A percentile compares a stretch with the other conserved stretches of the same genome.
Conservation (phyloP, 2,888 invertebrate species). For the Drosophila buzzatii region DNA sequence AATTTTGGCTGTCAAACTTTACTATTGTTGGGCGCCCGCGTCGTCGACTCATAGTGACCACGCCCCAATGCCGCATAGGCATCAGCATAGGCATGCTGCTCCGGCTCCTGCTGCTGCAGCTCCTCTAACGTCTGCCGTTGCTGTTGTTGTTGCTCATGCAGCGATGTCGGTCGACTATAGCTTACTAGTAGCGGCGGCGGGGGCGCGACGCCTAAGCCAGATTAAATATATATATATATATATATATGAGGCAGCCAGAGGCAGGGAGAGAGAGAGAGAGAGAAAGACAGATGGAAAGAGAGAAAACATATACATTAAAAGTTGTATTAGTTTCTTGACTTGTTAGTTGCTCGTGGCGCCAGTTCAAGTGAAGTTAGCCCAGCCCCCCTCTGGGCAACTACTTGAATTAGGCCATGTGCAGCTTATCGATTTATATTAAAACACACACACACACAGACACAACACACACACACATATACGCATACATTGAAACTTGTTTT, state of each 20-base stretch:
- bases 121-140: conserved; percentile 47
- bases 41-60: conserved; percentile 83
- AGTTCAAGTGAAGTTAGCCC: conserved; percentile 16
- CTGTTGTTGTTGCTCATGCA: conserved; percentile 77
- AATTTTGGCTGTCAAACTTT: conserved; percentile 77
- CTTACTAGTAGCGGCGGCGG: conserved; percentile 85
- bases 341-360: conserved; percentile 29
- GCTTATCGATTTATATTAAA: conserved; percentile 28
- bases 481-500: conserved; percentile 16
- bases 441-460: conserved; percentile 3
- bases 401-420: conserved; percentile 25
- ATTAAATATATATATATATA: background rate
- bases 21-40: conserved; percentile 77
- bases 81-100: conserved; percentile 81
- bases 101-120: conserved; percentile 60
- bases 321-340: conserved; percentile 34
- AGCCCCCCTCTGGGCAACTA: background rate
- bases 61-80: conserved; percentile 85
- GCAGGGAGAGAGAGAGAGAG: background rate
- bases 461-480: background rate
- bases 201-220: conserved; percentile 83
- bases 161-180: conserved; percentile 85
- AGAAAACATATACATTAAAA: conserved; percentile 27
- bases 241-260: background rate
- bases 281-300: conserved; percentile 2